Evolutionary conservation across 2,797 vertebrate species (phyloP).

Genomic region (Bucorvus abyssinicus): DNA sequence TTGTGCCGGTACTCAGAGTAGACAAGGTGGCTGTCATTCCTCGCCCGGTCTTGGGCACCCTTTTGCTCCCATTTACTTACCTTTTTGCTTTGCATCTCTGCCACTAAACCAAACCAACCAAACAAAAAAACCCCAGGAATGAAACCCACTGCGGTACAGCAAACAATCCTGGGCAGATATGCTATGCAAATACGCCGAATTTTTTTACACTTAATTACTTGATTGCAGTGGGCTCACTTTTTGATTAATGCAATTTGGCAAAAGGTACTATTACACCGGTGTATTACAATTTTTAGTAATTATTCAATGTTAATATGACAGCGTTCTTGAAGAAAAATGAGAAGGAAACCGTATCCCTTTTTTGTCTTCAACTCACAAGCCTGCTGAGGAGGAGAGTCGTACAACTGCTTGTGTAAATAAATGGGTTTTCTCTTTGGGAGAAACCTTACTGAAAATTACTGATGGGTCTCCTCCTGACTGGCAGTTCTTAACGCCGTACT

Average conservation of each 20-base stretch:
- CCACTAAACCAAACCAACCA: slow-evolving; percentile 33
- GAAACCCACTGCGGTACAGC: neutral
- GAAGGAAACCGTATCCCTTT: slow-evolving; percentile 58
- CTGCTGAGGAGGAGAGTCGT: slow-evolving; percentile 59
- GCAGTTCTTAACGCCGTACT: slow-evolving; percentile 59
- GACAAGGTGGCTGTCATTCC: slow-evolving; percentile 44
- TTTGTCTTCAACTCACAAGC: slow-evolving; percentile 66
- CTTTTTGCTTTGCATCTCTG: slow-evolving; percentile 28
- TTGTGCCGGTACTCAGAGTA: slow-evolving; percentile 22
- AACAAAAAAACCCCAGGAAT: neutral
- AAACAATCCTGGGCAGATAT: slow-evolving; percentile 54
- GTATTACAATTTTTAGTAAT: slow-evolving; percentile 77
- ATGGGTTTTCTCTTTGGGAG: slow-evolving; percentile 51
- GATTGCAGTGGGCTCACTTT: slow-evolving; percentile 77
- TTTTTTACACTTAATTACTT: slow-evolving; percentile 74
- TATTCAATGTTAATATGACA: slow-evolving; percentile 78
- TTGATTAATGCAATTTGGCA: slow-evolving; percentile 81
- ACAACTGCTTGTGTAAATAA: slow-evolving; percentile 71
- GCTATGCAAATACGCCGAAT: slow-evolving; percentile 51
- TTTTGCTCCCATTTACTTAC: slow-evolving; percentile 7
- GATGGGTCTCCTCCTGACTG: slow-evolving; percentile 52
- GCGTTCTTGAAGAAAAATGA: slow-evolving; percentile 75
- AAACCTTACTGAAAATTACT: slow-evolving; percentile 47
- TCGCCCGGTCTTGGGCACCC: neutral
- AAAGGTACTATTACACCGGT: slow-evolving; percentile 78